These are phyloP conservation scores for Gulo gulo DNA, from an alignment of 2,113 vertebrate genomes.

Conservation along the genomic window DNA sequence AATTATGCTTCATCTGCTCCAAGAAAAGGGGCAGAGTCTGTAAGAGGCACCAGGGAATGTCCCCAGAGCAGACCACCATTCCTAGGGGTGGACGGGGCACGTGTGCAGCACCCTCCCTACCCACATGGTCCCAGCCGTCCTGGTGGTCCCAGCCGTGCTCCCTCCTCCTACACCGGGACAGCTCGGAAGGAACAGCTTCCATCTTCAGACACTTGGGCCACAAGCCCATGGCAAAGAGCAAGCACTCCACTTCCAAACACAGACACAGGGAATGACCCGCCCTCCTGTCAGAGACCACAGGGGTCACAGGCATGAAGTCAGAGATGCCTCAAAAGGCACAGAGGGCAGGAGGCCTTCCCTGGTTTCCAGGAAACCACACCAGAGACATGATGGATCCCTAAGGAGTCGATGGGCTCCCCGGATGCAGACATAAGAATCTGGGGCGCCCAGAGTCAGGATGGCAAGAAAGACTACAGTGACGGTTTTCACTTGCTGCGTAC, in stretches of 20 bases:
- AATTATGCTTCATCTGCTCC: background rate
- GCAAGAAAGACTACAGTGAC: accelerated
- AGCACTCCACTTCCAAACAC: background rate
- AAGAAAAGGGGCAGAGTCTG: background rate
- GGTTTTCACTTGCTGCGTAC: background rate
- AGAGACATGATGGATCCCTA: accelerated
- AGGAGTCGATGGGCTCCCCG: background rate
- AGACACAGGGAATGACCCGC: too few relatives aligned
- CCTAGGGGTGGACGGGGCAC: background rate
- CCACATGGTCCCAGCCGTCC: accelerated
- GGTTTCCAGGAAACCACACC: background rate
- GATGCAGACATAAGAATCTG: background rate
- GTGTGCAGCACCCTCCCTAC: accelerated
- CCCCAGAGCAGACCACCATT: background rate
- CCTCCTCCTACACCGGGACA: background rate
- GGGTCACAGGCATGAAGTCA: background rate
- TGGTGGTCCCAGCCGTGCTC: accelerated
- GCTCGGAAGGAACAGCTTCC: background rate
- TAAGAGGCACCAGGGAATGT: background rate
- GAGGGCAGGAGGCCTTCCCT: too few relatives aligned
- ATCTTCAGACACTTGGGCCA: background rate
- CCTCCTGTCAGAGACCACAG: too few relatives aligned
- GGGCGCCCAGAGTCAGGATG: background rate
- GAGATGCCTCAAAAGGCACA: background rate
- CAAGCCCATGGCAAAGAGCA: background rate